Base-by-base conservation (phyloP, 2,113 vertebrate species). In the Forbesichthys agassizii region DNA sequence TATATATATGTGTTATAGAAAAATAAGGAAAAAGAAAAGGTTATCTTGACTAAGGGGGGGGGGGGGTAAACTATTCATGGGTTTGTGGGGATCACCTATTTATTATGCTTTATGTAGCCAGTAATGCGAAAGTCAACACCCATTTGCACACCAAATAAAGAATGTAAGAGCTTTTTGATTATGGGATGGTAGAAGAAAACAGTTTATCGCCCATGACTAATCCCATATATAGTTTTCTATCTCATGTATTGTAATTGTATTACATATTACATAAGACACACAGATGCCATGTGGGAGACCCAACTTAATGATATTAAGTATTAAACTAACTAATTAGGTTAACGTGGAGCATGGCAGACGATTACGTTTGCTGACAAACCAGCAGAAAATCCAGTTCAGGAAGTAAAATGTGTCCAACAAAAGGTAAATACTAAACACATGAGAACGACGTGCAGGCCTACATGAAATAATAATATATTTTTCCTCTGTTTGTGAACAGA, bases 111-210 rank as follows among this genome's bases (percentile, higher is more conserved):
- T 66, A 76, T 70, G 6, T 49, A 66, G 49, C 61, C 67, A 66
- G n/a, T 55, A n/a, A 36, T 61, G 57, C 66, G 62, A 11, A 27
- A 57, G 51, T 70, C 55, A 66, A 51, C 68, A 66, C 36, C 61
- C 49, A 73, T 55, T 61, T 66, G 61, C 64, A 74, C 58, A 62
- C 11, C 64, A 62, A 14, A 66, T 16, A 61, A 64, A 53, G 51
- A 4, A 53, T 4, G 51, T 11, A 1, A 53, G 51, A 53, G 51
- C 7, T 0, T 42, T 5, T 42, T 5, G 7, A 42, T 42, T 42
- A 42, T 42, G 5, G 36, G 36, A 42, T 7, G 36, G 4, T 42
- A 42, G 0, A 42, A 42, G n/a, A n/a, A 53, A n/a, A 53, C 11
- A 53, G 51, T 20, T 42, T 1, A 42, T 42, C 36, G 6, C 36